A percentile compares a stretch with the other conserved stretches of the same genome.
Conservation (phyloP, 2,113 vertebrate genomes). For the Mormoops blainvillei region DNA sequence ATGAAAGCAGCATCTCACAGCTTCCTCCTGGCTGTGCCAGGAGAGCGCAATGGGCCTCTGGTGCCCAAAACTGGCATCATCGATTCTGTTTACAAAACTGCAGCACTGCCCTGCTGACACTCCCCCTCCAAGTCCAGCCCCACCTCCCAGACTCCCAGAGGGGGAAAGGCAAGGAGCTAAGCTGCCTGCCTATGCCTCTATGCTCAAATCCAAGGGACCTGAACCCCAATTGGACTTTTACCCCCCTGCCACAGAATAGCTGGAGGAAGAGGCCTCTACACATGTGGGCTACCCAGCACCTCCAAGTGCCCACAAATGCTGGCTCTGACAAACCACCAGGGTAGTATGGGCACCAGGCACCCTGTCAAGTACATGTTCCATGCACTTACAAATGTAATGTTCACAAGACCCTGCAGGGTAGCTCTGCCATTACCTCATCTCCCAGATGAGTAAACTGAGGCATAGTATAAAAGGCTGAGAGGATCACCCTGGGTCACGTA, state of each 20-base stretch:
- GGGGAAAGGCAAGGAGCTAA: neutral
- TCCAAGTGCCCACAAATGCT: neutral
- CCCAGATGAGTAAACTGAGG: neutral
- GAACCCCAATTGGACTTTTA: too few relatives aligned
- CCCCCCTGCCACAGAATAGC: fast-evolving
- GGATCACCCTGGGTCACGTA: neutral
- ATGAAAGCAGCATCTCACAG: neutral
- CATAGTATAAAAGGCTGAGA: neutral
- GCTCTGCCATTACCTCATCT: neutral
- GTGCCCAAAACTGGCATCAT: fast-evolving
- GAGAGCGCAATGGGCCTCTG: neutral
- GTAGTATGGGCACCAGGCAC: fast-evolving
- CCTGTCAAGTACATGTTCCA: fast-evolving
- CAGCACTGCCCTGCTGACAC: neutral
- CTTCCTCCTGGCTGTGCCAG: fast-evolving
- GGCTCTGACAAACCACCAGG: fast-evolving
- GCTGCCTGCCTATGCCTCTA: neutral
- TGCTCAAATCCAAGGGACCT: neutral
- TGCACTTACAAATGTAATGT: fast-evolving
- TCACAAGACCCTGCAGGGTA: fast-evolving
- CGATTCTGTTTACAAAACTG: neutral
- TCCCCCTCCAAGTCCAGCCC: neutral
- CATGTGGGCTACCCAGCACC: fast-evolving
- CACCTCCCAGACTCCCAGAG: neutral
- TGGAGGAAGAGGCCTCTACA: neutral